Percentiles rank a stretch among this genome's conserved stretches.
Conservation (phyloP, 2,888 invertebrate species). For the Caenorhabditis macrosperma region DNA sequence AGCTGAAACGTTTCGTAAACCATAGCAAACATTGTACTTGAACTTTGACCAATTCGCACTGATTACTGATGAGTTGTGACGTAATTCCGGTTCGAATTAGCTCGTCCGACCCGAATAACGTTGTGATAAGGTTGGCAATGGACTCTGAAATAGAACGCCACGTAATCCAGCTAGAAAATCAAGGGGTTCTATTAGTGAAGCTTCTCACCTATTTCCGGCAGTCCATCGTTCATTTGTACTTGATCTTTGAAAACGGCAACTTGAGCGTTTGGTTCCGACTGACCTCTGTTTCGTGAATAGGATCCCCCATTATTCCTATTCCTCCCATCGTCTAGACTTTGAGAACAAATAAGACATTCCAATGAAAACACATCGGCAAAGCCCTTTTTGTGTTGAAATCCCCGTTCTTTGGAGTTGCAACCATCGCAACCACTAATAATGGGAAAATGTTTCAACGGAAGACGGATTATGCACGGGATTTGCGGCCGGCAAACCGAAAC, state of each 20-base stretch:
- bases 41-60: neutral
- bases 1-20: neutral
- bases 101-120: neutral
- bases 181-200: too few species aligned
- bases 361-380: slow-evolving; percentile 11
- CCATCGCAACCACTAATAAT: slow-evolving; percentile 13
- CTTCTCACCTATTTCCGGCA: neutral
- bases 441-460: slow-evolving; percentile 1
- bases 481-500: neutral
- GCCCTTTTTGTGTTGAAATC: neutral
- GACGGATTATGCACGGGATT: slow-evolving; percentile 13
- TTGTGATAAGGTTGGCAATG: slow-evolving; percentile 11
- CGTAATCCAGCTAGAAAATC: too few species aligned
- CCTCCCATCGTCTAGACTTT: neutral
- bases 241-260: slow-evolving; percentile 4
- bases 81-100: slow-evolving; percentile 51
- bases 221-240: slow-evolving; percentile 9
- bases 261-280: neutral
- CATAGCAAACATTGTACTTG: neutral
- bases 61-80: slow-evolving; percentile 27
- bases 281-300: slow-evolving; percentile 10
- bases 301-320: neutral
- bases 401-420: neutral
- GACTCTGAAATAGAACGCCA: too few species aligned
- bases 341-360: slow-evolving; percentile 1